Conservation (phyloP, 2,113 vertebrate species). For the Vidua macroura region DNA sequence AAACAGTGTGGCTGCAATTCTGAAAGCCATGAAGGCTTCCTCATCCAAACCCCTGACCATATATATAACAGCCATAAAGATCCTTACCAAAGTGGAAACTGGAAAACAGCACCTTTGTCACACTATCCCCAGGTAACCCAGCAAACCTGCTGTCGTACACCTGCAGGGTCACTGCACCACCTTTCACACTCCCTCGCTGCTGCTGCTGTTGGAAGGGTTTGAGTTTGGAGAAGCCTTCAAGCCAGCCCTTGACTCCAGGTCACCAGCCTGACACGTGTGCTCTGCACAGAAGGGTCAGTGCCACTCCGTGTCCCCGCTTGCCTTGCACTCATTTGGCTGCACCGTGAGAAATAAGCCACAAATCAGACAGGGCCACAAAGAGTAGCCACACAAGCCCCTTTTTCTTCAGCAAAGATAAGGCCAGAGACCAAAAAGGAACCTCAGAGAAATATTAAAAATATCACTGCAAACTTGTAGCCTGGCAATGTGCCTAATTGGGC, state of each 20-base stretch:
- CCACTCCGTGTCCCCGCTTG: accelerated
- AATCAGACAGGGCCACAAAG: neutral
- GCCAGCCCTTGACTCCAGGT: neutral
- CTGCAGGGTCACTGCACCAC: neutral
- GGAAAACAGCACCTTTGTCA: neutral
- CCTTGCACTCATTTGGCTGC: neutral
- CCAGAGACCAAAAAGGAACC: neutral
- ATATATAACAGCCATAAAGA: neutral
- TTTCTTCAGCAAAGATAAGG: neutral
- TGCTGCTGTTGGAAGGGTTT: neutral
- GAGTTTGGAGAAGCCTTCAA: neutral
- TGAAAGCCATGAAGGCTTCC: neutral
- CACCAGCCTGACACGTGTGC: neutral
- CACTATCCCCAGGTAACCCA: neutral
- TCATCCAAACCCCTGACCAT: neutral
- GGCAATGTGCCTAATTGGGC: conserved; percentile 15
- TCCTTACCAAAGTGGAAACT: neutral
- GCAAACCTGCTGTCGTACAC: neutral
- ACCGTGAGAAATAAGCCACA: neutral
- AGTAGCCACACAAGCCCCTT: neutral
- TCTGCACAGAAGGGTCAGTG: neutral
- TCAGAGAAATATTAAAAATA: conserved; percentile 41
- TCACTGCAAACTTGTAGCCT: neutral
- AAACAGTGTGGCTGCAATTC: neutral
- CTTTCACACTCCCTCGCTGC: neutral